Evolutionary conservation across 2,797 vertebrate species (phyloP).

Genomic region (Coranthus polyacanthus): DNA sequence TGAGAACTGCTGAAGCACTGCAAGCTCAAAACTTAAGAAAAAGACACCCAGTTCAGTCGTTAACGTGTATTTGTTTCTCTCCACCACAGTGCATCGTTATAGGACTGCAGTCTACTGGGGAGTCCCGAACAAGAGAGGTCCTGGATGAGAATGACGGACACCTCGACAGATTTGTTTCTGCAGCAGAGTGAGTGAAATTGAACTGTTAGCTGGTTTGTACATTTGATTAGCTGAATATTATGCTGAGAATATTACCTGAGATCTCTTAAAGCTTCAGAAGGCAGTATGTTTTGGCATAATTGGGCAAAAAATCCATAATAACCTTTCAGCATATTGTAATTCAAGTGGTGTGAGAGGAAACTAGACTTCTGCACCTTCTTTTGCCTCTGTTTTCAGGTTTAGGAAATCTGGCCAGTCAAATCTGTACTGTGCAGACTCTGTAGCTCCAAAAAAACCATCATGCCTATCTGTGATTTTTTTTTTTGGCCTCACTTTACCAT

Average conservation of each 20-base stretch:
- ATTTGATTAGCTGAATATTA: neutral
- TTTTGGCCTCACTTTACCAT: no score
- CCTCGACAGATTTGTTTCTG: conserved; percentile 96
- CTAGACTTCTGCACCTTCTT: neutral
- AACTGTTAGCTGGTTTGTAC: neutral
- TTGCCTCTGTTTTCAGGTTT: no score
- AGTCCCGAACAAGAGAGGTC: conserved; percentile 96
- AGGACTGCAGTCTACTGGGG: conserved; percentile 97
- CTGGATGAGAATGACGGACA: conserved; percentile 96
- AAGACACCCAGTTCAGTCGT: neutral
- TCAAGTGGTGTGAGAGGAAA: no score
- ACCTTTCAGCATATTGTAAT: no score
- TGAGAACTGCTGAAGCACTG: neutral
- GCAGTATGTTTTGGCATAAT: neutral
- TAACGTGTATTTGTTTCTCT: conserved; percentile 5
- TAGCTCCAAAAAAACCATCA: no score
- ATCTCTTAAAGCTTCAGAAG: no score
- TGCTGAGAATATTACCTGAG: no score
- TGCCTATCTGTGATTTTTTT: no score
- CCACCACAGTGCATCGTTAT: conserved; percentile 92
- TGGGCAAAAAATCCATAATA: no score
- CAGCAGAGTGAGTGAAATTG: conserved; percentile 91
- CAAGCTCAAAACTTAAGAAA: neutral
- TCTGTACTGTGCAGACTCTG: no score
- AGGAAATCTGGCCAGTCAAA: no score